Evolutionary conservation across 2,113 vertebrate genomes (phyloP).

Genomic region (Galeopterus variegatus): DNA sequence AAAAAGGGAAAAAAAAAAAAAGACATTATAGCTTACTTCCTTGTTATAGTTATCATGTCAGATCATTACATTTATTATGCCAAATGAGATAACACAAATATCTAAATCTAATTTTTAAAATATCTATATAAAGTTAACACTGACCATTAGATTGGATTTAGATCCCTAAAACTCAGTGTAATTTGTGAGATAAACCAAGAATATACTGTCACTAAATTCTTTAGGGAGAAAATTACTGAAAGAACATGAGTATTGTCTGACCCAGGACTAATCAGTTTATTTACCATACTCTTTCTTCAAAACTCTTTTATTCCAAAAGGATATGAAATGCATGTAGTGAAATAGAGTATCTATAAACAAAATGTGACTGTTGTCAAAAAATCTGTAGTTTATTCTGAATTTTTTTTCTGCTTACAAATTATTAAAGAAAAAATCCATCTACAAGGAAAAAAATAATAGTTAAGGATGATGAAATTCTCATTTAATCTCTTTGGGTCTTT

Average conservation of each 20-base stretch:
- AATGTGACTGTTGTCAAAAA: background rate
- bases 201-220: background rate
- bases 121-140: background rate
- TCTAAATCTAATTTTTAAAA: background rate
- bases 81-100: background rate
- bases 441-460: constrained; percentile 41
- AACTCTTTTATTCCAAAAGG: background rate
- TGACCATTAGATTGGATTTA: background rate
- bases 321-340: background rate
- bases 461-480: background rate
- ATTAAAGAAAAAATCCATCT: background rate
- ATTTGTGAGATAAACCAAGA: background rate
- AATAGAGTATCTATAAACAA: background rate
- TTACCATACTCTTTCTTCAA: background rate
- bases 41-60: background rate
- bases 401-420: background rate
- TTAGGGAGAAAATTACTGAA: background rate
- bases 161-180: background rate
- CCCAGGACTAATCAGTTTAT: background rate
- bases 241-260: background rate
- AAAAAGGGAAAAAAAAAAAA: no score
- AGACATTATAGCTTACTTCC: background rate
- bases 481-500: background rate
- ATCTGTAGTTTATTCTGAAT: background rate
- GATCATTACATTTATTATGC: background rate